Evolutionary conservation across 2,113 vertebrate species (phyloP).

Genomic region (Phalacrocorax brasilianus): DNA sequence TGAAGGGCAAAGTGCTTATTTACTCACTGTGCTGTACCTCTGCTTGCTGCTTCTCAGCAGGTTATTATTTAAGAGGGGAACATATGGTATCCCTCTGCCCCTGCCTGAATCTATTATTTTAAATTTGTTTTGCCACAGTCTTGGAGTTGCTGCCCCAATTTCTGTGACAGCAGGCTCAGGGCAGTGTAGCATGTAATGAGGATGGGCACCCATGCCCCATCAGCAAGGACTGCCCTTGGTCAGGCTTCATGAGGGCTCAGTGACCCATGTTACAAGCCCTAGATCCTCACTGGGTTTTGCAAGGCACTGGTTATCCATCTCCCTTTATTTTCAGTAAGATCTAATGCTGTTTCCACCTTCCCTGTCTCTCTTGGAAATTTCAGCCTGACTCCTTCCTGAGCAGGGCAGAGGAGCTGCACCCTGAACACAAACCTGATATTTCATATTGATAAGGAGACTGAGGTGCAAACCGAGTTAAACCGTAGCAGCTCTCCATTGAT

Average conservation of each 20-base stretch:
- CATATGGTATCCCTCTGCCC: background rate
- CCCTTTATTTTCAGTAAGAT: background rate
- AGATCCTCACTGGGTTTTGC: background rate
- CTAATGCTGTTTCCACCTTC: background rate
- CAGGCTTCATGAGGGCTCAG: background rate
- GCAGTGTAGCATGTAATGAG: rapidly evolving
- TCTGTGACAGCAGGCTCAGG: background rate
- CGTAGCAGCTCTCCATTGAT: background rate
- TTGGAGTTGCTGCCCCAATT: background rate
- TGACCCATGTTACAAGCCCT: background rate
- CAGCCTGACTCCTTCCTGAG: background rate
- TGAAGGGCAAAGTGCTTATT: background rate
- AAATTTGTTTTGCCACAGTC: background rate
- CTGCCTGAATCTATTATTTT: background rate
- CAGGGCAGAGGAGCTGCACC: background rate
- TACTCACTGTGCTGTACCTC: background rate
- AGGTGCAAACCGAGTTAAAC: background rate
- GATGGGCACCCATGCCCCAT: background rate
- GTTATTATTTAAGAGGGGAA: background rate
- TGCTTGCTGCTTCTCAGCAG: background rate
- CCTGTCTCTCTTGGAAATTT: background rate
- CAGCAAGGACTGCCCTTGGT: background rate
- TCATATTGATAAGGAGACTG: background rate
- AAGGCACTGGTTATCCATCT: background rate
- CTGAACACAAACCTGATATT: background rate